Evolutionary conservation across 2,113 vertebrate species (phyloP).

Genomic region (Aythya baeri): DNA sequence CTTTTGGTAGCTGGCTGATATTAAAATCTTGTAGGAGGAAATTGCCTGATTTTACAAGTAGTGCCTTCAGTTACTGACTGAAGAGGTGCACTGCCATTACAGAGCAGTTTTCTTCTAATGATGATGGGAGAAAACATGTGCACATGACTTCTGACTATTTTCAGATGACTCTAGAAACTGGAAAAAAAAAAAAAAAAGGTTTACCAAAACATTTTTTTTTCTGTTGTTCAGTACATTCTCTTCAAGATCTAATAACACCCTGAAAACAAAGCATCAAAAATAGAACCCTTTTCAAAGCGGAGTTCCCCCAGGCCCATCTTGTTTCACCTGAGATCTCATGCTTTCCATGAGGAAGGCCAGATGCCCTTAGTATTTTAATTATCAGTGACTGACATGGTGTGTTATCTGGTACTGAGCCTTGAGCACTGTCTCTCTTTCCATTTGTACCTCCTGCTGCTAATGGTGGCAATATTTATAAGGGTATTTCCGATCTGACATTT

Average conservation of each 20-base stretch:
- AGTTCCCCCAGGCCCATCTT: not conserved
- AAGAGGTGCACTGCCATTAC: not conserved
- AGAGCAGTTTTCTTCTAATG: not conserved
- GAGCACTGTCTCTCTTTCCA: not conserved
- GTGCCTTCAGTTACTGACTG: not conserved
- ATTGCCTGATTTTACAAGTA: not conserved
- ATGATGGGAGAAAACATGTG: not conserved
- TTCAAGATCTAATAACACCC: not conserved
- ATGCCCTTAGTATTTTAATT: not conserved
- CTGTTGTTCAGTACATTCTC: not conserved
- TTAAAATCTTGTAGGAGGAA: not conserved
- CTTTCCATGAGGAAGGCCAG: not conserved
- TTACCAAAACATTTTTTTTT: not conserved
- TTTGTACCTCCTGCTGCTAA: not conserved
- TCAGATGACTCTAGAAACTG: not conserved
- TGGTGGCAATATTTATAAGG: not conserved
- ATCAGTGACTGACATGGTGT: not conserved
- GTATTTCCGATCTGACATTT: not conserved
- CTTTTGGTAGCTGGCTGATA: not conserved
- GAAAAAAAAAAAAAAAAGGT: rapidly evolving
- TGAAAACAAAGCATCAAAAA: not conserved
- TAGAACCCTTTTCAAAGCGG: not conserved
- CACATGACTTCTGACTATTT: not conserved
- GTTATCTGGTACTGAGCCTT: not conserved
- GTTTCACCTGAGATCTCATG: not conserved